phyloP scores from a whole-genome alignment of 2,888 invertebrate genomes.

The Herminia tarsipennalis region DNA sequence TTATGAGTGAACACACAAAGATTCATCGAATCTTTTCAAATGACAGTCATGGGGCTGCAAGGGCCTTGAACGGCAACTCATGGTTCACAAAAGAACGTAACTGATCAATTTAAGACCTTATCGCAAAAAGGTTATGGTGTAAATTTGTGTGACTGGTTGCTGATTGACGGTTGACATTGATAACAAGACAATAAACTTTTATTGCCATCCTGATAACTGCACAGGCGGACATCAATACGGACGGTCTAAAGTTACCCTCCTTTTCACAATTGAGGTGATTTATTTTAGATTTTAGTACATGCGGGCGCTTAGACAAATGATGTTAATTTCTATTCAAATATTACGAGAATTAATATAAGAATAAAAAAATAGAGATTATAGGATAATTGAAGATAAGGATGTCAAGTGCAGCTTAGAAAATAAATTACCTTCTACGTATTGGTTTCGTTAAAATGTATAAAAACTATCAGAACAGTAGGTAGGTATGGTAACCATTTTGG shows the following conservation, averaged over 20 bases:
- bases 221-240: conserved; percentile 34
- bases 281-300: conserved; percentile 35
- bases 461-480: too few species aligned
- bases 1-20: conserved; percentile 14
- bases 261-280: conserved; percentile 40
- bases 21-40: conserved; percentile 29
- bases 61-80: conserved; percentile 29
- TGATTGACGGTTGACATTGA: conserved; percentile 38
- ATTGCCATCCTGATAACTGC: conserved; percentile 43
- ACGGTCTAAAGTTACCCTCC: conserved; percentile 8
- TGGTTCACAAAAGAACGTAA: conserved; percentile 16
- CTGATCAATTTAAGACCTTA: conserved; percentile 11
- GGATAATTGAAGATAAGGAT: too few species aligned
- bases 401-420: too few species aligned
- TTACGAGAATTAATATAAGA: conserved; percentile 17
- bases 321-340: conserved; percentile 15
- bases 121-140: conserved; percentile 3
- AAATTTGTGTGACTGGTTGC: too few species aligned
- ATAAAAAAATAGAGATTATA: conserved; percentile 19
- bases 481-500: too few species aligned
- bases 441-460: too few species aligned
- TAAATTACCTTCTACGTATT: too few species aligned
- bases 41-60: conserved; percentile 15
- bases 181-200: conserved; percentile 50
- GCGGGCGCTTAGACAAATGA: conserved; percentile 38